Conservation (phyloP, 2,888 invertebrate genomes). For the Psococerastis gibbosa region DNA sequence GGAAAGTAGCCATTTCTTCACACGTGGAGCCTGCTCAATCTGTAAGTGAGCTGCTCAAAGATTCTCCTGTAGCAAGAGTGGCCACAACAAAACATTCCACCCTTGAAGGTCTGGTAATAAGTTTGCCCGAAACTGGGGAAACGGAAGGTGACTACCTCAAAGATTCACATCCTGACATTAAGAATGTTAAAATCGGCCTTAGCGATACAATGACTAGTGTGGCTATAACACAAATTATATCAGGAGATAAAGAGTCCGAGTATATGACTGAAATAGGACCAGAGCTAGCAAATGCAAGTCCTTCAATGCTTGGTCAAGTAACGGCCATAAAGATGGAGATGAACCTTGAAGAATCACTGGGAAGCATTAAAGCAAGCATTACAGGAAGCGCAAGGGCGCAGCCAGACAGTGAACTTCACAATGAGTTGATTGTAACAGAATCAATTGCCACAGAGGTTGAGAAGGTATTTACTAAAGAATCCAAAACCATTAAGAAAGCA, state of each 20-base stretch:
- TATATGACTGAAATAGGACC: conserved; percentile 24
- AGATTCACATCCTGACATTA: conserved; percentile 31
- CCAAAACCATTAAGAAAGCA: conserved; percentile 15
- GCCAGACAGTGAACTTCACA: conserved; percentile 19
- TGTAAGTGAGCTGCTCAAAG: conserved; percentile 23
- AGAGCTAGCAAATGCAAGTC: not conserved
- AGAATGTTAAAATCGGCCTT: conserved; percentile 24
- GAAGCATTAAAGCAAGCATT: conserved; percentile 17
- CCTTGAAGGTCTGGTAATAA: conserved; percentile 20
- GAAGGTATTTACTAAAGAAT: conserved; percentile 17
- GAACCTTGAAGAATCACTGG: conserved; percentile 21
- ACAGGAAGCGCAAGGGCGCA: conserved; percentile 17
- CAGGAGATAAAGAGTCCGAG: conserved; percentile 29
- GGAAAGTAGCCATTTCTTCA: conserved; percentile 29
- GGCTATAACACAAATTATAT: conserved; percentile 27
- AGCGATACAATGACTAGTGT: conserved; percentile 21
- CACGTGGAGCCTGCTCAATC: conserved; percentile 30
- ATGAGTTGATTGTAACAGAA: conserved; percentile 20
- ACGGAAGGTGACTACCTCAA: conserved; percentile 30
- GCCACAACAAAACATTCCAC: conserved; percentile 24
- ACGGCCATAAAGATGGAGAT: conserved; percentile 20
- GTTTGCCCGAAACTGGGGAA: conserved; percentile 25
- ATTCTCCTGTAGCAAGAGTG: conserved; percentile 24
- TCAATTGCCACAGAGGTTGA: conserved; percentile 20
- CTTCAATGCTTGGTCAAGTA: conserved; percentile 15